These are phyloP conservation scores for Dasypolia templi DNA, from an alignment of 2,888 invertebrate species.

Conservation along the genomic window DNA sequence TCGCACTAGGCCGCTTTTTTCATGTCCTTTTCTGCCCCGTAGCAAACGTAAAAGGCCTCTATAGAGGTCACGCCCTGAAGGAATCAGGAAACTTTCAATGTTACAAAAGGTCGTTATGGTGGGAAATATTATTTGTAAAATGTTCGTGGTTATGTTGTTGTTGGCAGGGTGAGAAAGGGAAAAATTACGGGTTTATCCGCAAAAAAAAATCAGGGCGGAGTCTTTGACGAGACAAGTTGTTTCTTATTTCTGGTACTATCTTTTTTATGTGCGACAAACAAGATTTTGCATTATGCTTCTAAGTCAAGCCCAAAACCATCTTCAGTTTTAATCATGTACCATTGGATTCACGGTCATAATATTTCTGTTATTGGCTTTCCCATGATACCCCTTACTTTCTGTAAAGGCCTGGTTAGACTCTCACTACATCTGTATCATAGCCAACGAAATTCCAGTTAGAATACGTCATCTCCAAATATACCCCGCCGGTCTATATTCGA, in stretches of 20 bases:
- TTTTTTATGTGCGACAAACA: slow-evolving; percentile 21
- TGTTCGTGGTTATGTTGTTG: slow-evolving; percentile 52
- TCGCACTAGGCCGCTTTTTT: slow-evolving; percentile 10
- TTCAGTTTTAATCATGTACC: background rate
- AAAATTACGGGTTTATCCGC: slow-evolving; percentile 21
- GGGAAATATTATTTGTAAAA: slow-evolving; percentile 47
- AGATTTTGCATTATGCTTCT: background rate
- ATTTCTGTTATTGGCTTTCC: background rate
- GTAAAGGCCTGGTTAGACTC: background rate
- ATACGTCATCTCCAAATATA: slow-evolving; percentile 22
- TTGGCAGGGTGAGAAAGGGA: slow-evolving; percentile 15
- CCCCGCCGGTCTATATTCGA: slow-evolving; percentile 1
- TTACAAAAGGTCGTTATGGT: slow-evolving; percentile 31
- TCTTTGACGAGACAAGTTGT: slow-evolving; percentile 26
- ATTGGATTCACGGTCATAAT: background rate
- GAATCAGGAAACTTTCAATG: slow-evolving; percentile 36
- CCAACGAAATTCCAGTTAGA: background rate
- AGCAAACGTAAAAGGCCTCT: slow-evolving; percentile 12
- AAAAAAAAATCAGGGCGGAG: slow-evolving; percentile 17
- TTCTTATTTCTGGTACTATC: background rate
- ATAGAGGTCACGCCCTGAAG: slow-evolving; percentile 54
- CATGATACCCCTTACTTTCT: background rate
- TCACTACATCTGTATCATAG: background rate
- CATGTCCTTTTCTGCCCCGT: slow-evolving; percentile 20
- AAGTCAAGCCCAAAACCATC: background rate